phyloP scores from a whole-genome alignment of 1,140 invertebrate species.

The Drosophila sechellia region DNA sequence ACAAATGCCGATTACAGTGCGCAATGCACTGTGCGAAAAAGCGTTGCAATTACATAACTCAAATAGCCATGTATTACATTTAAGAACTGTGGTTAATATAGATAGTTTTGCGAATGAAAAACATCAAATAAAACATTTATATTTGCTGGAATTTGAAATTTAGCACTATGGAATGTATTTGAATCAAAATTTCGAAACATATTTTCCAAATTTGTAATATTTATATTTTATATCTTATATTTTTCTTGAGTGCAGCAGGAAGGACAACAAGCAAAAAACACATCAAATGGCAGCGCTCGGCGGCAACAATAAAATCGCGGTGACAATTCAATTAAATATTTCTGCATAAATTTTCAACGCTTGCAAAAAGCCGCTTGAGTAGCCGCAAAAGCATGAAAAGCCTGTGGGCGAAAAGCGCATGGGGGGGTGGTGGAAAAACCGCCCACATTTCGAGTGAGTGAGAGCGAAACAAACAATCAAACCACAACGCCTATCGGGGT shows the following conservation, averaged over 20 bases:
- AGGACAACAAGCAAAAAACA: constrained; percentile 8
- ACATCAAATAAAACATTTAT: too few species aligned
- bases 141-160: too few species aligned
- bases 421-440: background rate
- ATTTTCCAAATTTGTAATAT: background rate
- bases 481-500: constrained; percentile 34
- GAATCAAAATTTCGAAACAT: too few species aligned
- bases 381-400: constrained; percentile 65
- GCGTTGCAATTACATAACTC: too few species aligned
- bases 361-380: constrained; percentile 69
- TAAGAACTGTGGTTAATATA: too few species aligned
- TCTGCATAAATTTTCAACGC: constrained; percentile 72
- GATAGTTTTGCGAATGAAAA: too few species aligned
- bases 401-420: constrained; percentile 7
- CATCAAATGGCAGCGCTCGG: constrained; percentile 7
- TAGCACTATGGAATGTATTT: too few species aligned
- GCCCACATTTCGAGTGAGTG: background rate
- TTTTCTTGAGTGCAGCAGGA: background rate
- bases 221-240: too few species aligned
- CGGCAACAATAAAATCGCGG: constrained; percentile 65
- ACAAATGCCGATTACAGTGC: constrained; percentile 41
- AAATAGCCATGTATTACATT: too few species aligned
- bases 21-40: constrained; percentile 7
- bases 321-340: constrained; percentile 83
- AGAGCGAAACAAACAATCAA: constrained; percentile 36